These are phyloP conservation scores for Synergus itoensis DNA, from an alignment of 2,888 invertebrate species.

Conservation along the genomic window DNA sequence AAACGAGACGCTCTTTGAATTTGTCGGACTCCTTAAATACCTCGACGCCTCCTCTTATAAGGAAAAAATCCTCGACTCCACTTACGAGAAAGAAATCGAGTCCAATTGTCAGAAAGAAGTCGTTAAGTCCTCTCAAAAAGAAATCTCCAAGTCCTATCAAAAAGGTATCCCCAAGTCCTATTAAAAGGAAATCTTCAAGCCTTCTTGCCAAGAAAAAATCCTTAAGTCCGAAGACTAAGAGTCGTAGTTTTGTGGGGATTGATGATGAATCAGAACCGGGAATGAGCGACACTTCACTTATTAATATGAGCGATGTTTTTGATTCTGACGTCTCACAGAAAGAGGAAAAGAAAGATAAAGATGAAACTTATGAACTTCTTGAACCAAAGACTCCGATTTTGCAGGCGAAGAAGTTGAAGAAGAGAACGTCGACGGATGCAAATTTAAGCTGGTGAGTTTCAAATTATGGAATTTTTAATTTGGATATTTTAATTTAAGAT, in stretches of 20 bases:
- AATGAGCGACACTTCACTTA: conserved; percentile 43
- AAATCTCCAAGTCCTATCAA: background rate
- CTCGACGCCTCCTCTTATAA: conserved; percentile 46
- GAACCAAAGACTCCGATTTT: conserved; percentile 64
- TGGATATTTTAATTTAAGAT: background rate
- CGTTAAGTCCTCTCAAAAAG: background rate
- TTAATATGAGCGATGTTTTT: conserved; percentile 52
- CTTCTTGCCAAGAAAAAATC: conserved; percentile 4
- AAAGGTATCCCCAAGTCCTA: background rate
- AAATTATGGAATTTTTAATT: background rate
- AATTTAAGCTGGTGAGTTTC: conserved; percentile 38
- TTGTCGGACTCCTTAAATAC: conserved; percentile 29
- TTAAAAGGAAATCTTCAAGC: conserved; percentile 38
- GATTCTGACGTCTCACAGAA: conserved; percentile 48
- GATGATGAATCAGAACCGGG: conserved; percentile 53
- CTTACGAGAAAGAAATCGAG: background rate
- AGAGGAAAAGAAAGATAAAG: conserved; percentile 42
- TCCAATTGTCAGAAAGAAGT: background rate
- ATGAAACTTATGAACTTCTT: conserved; percentile 65
- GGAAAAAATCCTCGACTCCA: conserved; percentile 2
- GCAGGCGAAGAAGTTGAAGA: conserved; percentile 49
- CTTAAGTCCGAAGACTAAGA: conserved; percentile 1
- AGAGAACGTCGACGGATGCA: conserved; percentile 50
- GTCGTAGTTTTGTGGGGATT: conserved; percentile 1
- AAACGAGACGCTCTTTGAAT: conserved; percentile 32